A percentile compares a stretch with the other conserved stretches of the same genome.
Conservation (phyloP, 2,888 invertebrate species). For the Cecidostiba fungosa region DNA sequence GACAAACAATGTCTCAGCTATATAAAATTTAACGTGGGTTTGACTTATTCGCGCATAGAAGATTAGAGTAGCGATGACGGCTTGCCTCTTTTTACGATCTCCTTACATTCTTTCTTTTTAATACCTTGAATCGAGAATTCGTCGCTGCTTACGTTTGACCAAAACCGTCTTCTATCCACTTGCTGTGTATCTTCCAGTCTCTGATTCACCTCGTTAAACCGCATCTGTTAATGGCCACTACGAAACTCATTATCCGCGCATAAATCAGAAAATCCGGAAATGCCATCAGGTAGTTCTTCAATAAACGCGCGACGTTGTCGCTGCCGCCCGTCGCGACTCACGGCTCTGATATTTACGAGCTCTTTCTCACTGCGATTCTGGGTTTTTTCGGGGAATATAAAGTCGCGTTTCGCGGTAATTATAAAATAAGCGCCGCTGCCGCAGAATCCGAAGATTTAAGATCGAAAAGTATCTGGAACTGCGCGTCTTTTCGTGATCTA, state of each 20-base stretch:
- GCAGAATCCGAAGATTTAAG: conserved; percentile 28
- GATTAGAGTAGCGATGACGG: conserved; percentile 49
- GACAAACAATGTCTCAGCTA: conserved; percentile 26
- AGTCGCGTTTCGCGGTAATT: conserved; percentile 53
- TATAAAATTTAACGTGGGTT: conserved; percentile 40
- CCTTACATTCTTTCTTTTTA: conserved; percentile 42
- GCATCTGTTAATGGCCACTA: conserved; percentile 42
- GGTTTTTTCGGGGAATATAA: conserved; percentile 40
- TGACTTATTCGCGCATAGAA: conserved; percentile 40
- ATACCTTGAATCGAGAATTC: conserved; percentile 14
- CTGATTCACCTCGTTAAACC: conserved; percentile 53
- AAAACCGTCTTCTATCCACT: conserved; percentile 33
- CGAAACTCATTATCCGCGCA: conserved; percentile 52
- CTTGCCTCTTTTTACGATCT: conserved; percentile 52
- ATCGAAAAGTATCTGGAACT: conserved; percentile 28
- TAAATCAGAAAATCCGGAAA: conserved; percentile 66
- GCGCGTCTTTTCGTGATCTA: conserved; percentile 49
- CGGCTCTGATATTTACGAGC: conserved; percentile 57
- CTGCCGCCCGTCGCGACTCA: conserved; percentile 4
- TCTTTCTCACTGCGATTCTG: conserved; percentile 21
- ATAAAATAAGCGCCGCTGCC: conserved; percentile 44
- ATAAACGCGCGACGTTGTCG: conserved; percentile 19
- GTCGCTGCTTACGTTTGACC: not conserved
- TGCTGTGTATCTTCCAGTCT: conserved; percentile 14
- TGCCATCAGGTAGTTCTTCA: conserved; percentile 55